A percentile compares a stretch with the other conserved stretches of the same genome.
These are phyloP conservation scores for Drosophila picticornis DNA, from an alignment of 2,888 invertebrate genomes.

Conservation along the genomic window DNA sequence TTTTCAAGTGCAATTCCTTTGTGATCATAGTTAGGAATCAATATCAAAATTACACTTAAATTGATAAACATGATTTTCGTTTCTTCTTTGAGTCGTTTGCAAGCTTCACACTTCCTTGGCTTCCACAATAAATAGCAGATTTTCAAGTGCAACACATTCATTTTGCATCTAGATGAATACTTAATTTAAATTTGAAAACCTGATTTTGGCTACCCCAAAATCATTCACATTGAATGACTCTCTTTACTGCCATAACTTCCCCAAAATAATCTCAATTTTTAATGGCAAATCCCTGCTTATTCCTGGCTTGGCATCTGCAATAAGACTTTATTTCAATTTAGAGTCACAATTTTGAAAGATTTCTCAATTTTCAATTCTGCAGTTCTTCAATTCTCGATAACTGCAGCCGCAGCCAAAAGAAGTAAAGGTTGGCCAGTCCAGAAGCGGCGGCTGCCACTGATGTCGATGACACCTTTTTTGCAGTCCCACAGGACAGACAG, in stretches of 20 bases:
- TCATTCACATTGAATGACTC: too few species aligned
- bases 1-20: background rate
- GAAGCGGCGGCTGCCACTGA: slow-evolving; percentile 31
- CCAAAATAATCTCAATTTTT: accelerated
- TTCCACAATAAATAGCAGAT: background rate
- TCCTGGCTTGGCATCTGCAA: background rate
- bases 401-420: slow-evolving; percentile 17
- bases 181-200: background rate
- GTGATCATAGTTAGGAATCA: too few species aligned
- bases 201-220: background rate
- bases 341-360: background rate
- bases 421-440: slow-evolving; percentile 11
- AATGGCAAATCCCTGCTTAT: background rate
- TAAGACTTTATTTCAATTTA: background rate
- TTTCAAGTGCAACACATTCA: background rate
- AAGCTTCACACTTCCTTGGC: background rate
- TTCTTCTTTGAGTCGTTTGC: background rate
- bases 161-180: background rate
- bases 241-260: background rate
- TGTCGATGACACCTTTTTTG: slow-evolving; percentile 64
- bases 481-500: slow-evolving; percentile 12
- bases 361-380: background rate
- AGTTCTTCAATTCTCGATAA: background rate
- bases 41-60: background rate
- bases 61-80: background rate